Evolutionary conservation across 1,140 invertebrate genomes (phyloP), one percentile per base, ranked within the genome.

Genomic region (Bombus pyrosoma): DNA sequence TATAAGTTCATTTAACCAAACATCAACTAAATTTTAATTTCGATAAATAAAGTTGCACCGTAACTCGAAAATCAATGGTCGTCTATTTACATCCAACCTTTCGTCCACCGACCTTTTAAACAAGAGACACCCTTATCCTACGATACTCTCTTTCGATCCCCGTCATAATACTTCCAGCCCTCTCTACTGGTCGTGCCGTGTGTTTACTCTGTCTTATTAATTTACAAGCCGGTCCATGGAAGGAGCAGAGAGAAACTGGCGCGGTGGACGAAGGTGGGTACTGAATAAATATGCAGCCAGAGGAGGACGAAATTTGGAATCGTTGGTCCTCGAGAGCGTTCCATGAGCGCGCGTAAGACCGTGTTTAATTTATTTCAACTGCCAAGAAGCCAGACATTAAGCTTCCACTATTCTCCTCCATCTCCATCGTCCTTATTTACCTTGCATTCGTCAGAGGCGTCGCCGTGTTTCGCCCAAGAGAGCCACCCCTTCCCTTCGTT

Each of bases 321-420:
- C 81, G 62, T 62, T 81, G 69, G 83, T 74, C 39, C 68, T 77
- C 34, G 34, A 75, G 79, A 86, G 53, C 75, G 41, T 83, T 76
- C 72, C 66, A 59, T 34, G 78, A 57, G 76, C 69, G 77, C 85
- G 81, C 81, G 84, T 89, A 90, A 90, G 89, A 90, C 81, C 81
- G 86, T 92, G 91, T 90, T 91, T 91, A 92, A 93, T 93, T 93
- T 93, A 93, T 92, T 91, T 92, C 91, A 89, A 89, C 90, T 91
- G 80, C 80, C 83, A 80, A 87, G 81, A 82, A 89, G 80, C 78
- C 80, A 68, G 74, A 76, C 90, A 89, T 91, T 92, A 91, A 91
- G 89, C 88, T 91, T 91, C 85, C 73, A 87, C 82, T 84, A 89
- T 81, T 90, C 87, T 87, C 87, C 86, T 87, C 86, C 87, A 47